Conservation (phyloP, 2,113 vertebrate species). For the Uria aalge region DNA sequence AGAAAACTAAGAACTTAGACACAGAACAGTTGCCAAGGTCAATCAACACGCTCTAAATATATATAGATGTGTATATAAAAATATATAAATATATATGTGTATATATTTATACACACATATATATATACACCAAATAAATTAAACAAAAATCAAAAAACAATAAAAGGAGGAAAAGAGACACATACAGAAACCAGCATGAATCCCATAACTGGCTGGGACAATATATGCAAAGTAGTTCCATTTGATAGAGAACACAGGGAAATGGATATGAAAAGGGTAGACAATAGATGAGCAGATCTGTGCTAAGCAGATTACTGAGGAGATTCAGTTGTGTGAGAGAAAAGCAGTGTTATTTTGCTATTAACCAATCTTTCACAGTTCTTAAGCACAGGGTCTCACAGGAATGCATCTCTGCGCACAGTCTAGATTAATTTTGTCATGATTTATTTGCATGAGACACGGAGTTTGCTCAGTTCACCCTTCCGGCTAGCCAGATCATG, state of each 20-base stretch:
- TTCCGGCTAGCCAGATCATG: not conserved
- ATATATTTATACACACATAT: not conserved
- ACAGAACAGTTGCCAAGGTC: slow-evolving; percentile 1
- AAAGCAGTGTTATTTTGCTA: not conserved
- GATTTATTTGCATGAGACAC: not conserved
- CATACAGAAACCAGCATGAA: not conserved
- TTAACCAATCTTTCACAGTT: not conserved
- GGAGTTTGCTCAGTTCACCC: too few relatives aligned
- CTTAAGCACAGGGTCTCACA: not conserved
- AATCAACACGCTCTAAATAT: slow-evolving; percentile 14
- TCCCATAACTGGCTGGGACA: not conserved
- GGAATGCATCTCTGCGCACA: not conserved
- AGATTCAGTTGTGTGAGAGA: accelerated
- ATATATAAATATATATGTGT: not conserved
- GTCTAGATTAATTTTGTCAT: not conserved
- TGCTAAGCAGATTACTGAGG: not conserved
- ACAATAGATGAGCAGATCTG: not conserved
- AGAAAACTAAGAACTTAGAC: not conserved
- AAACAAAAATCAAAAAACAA: not conserved
- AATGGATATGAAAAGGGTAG: not conserved
- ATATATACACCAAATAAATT: not conserved
- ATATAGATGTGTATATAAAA: not conserved
- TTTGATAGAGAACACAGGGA: not conserved
- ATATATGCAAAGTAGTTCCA: not conserved
- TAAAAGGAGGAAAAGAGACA: not conserved